Evolutionary conservation across 2,113 vertebrate genomes (phyloP).

Genomic region (Pampusana beccarii): DNA sequence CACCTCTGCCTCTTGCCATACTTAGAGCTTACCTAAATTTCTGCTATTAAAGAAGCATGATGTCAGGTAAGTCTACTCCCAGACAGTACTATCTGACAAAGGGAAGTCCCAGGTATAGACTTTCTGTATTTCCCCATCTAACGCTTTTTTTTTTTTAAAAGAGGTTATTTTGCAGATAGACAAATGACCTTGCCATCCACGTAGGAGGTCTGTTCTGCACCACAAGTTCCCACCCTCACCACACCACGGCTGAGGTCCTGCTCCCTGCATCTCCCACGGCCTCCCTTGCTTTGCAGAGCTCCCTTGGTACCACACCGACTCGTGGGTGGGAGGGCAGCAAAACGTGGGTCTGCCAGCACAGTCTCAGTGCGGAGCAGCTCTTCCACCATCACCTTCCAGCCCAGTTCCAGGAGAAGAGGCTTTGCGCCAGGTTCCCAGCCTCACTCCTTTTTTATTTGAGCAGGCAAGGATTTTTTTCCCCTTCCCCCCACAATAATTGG

Average conservation of each 20-base stretch:
- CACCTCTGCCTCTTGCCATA: neutral
- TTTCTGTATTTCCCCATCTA: neutral
- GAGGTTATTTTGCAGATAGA: neutral
- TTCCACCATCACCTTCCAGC: neutral
- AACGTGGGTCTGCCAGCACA: rapidly evolving
- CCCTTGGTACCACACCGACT: neutral
- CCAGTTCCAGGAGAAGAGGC: neutral
- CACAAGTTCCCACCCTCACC: neutral
- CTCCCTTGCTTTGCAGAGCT: neutral
- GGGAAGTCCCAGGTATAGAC: neutral
- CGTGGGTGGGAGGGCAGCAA: rapidly evolving
- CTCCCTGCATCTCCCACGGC: rapidly evolving
- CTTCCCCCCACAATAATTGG: neutral
- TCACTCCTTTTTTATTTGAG: neutral
- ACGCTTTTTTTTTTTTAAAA: neutral
- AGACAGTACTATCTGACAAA: rapidly evolving
- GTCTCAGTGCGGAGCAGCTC: neutral
- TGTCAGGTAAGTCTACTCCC: neutral
- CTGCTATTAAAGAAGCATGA: neutral
- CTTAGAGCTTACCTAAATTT: neutral
- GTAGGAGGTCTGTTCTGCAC: neutral
- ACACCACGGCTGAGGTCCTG: rapidly evolving
- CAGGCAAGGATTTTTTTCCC: neutral
- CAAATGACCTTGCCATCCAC: rapidly evolving
- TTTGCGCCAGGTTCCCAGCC: neutral